Evolutionary conservation across 2,797 vertebrate species (phyloP), one percentile per base, ranked within the genome.

Genomic region (Spinus pinus): DNA sequence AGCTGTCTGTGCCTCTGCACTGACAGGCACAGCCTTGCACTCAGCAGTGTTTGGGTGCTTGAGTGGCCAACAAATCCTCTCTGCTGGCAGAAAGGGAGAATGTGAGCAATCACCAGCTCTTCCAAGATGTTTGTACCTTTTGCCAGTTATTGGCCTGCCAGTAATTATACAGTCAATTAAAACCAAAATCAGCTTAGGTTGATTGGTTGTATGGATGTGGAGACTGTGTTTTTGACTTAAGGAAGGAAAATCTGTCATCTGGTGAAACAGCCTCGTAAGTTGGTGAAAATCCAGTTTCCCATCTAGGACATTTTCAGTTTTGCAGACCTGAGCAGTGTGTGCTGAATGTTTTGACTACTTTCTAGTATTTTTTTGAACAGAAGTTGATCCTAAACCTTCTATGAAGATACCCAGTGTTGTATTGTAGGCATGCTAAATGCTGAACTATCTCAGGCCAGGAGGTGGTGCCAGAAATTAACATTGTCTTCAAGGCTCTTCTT

Each of bases 391-490:
- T 80, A 83, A 87, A 44, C 31, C 25, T 81, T 65, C n/a, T 69
- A 0, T 57, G 65, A 86, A 84, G 75, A 65, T n/a, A 12, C 30
- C 12, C 25, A 11, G 2, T 56, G 19, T 35, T 56, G 20, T 65
- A 9, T 20, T 50, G 10, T 50, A 67, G 33, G 14, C 54, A 47
- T 46, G n/a, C 25, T 56, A 57, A 66, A 30, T 95, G 95, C 69
- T 89, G 57, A 90, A 27, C 67, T 78, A 7, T 72, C 51, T 90
- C 69, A 78, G 80, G 19, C 95, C 97, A 97, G 85, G 49, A 90
- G 94, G 61, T 96, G 97, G 96, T 94, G 90, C 93, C 78, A 80
- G 56, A 88, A 93, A 81, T 27, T 66, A 95, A 58, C 39, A 3
- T 44, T 64, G 12, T 42, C 46, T 81, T 74, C 60, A 57, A 30